Percentiles rank a stretch among this genome's conserved stretches.
These are phyloP conservation scores for Pristiophorus japonicus DNA, from an alignment of 2,113 vertebrate species.

Conservation along the genomic window DNA sequence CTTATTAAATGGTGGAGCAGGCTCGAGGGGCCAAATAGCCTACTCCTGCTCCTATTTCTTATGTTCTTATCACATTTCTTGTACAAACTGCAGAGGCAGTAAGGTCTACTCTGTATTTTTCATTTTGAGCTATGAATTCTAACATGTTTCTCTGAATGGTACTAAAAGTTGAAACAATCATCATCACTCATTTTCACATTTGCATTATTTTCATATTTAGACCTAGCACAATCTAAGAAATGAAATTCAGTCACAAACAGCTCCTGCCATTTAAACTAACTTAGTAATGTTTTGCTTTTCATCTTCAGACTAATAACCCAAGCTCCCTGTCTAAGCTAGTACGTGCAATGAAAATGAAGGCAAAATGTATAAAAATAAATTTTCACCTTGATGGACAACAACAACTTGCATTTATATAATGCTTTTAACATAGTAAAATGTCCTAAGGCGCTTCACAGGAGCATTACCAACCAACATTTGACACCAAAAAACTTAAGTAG, in stretches of 20 bases:
- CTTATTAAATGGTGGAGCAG: too few species aligned
- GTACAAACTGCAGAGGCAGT: neutral
- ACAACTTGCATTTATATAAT: neutral
- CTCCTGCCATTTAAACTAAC: neutral
- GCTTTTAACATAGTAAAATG: neutral
- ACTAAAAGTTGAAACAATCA: neutral
- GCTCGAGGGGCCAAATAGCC: too few species aligned
- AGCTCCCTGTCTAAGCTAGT: neutral
- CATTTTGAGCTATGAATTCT: neutral
- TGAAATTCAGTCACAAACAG: neutral
- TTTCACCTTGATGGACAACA: neutral
- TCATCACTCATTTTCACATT: neutral
- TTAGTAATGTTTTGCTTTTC: neutral
- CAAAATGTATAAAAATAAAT: neutral
- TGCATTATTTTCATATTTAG: neutral
- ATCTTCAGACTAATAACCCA: neutral
- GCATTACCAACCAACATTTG: neutral
- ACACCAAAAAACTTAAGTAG: neutral
- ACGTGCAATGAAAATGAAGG: neutral
- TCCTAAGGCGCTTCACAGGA: neutral
- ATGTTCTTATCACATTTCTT: neutral
- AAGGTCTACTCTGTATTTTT: neutral
- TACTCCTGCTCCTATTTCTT: too few species aligned
- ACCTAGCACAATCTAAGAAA: neutral
- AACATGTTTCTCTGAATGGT: neutral